phyloP scores from a whole-genome alignment of 2,797 vertebrate genomes.

The Spinus pinus region DNA sequence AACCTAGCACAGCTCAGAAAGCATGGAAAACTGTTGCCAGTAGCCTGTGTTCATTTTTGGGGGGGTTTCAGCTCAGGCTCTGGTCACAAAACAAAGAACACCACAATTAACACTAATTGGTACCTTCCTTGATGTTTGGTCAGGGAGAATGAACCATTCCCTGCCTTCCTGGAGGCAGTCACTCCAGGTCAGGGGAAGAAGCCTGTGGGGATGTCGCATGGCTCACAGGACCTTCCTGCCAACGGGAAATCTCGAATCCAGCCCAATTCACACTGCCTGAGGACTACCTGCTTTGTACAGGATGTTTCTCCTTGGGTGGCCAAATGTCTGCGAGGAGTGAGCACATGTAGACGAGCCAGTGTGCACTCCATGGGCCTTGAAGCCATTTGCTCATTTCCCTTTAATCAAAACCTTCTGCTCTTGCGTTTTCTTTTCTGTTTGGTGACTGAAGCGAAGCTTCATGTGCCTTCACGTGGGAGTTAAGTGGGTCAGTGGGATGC shows the following conservation, averaged over 20 bases:
- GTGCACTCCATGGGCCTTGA: not conserved
- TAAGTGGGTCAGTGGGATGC: conserved; percentile 61
- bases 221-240: not conserved
- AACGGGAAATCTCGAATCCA: not conserved
- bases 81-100: not conserved
- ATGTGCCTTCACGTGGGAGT: conserved; percentile 30
- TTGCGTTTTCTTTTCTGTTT: conserved; percentile 32
- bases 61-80: not conserved
- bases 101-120: conserved; percentile 23
- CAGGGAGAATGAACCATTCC: not conserved
- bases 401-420: conserved; percentile 10
- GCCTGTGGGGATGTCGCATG: not conserved
- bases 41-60: not conserved
- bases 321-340: not conserved
- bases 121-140: conserved; percentile 2
- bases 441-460: conserved; percentile 24
- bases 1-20: not conserved
- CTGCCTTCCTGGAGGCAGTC: not conserved
- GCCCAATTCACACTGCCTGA: not conserved
- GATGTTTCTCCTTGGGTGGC: not conserved
- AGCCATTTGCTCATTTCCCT: conserved; percentile 22
- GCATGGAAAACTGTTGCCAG: not conserved
- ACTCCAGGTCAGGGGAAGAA: not conserved
- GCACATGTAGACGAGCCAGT: rapidly evolving
- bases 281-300: not conserved